These are phyloP conservation scores for Eidolon dupreanum DNA, from an alignment of 2,797 vertebrate species.

Conservation along the genomic window DNA sequence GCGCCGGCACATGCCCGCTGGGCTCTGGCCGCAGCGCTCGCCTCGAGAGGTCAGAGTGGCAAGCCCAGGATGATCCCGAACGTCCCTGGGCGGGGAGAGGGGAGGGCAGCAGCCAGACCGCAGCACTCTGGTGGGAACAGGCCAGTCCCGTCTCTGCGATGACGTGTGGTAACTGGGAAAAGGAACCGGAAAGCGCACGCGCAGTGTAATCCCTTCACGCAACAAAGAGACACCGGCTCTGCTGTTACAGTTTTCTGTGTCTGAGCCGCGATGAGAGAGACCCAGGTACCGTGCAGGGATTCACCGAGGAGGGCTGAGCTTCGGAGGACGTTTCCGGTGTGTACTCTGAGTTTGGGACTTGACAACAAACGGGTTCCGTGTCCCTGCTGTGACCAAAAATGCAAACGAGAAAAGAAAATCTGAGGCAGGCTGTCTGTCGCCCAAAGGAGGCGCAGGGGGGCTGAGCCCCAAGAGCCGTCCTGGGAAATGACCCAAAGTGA, in stretches of 20 bases:
- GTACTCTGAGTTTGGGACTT: background rate
- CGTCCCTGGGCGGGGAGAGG: no score
- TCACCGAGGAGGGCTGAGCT: background rate
- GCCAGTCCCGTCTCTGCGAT: rapidly evolving
- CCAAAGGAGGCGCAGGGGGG: no score
- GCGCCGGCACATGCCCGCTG: background rate
- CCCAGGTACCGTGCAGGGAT: background rate
- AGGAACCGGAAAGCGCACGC: background rate
- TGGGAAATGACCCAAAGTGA: rapidly evolving
- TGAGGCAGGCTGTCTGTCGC: background rate
- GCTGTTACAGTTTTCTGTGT: background rate
- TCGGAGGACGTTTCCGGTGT: background rate
- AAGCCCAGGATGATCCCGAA: background rate
- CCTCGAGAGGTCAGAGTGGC: rapidly evolving
- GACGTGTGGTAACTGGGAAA: rapidly evolving
- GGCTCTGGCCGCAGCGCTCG: background rate
- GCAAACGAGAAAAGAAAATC: background rate
- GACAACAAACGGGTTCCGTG: background rate
- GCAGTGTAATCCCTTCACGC: rapidly evolving
- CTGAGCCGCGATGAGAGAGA: no score
- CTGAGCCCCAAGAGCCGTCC: rapidly evolving
- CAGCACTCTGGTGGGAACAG: rapidly evolving
- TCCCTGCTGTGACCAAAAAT: background rate
- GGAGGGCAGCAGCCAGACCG: background rate
- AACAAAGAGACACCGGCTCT: background rate